These are phyloP conservation scores for Phyllotis vaccarum DNA, from an alignment of 2,797 vertebrate genomes.

Conservation along the genomic window DNA sequence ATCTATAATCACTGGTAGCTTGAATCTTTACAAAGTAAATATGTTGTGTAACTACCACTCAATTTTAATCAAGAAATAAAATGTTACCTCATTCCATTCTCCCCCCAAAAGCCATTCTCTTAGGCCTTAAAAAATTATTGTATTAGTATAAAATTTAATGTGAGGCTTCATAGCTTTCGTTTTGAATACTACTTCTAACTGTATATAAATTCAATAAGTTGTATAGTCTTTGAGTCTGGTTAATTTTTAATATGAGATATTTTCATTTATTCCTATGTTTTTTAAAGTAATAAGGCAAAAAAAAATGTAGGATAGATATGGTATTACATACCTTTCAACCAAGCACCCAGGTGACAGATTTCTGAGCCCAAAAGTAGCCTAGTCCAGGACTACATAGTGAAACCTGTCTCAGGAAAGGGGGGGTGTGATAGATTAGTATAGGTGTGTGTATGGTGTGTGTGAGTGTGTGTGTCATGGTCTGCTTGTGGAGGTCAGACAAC, in stretches of 20 bases:
- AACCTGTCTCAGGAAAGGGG: neutral
- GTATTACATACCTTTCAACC: neutral
- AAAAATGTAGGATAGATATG: neutral
- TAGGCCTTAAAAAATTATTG: neutral
- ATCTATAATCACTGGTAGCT: neutral
- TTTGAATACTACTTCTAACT: neutral
- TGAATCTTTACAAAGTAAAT: slow-evolving; percentile 30
- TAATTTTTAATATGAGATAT: neutral
- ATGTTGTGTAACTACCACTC: neutral
- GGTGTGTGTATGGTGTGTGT: neutral
- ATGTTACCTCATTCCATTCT: neutral
- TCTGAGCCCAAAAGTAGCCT: neutral
- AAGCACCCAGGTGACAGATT: neutral
- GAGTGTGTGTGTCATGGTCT: neutral
- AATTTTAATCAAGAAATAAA: slow-evolving; percentile 50
- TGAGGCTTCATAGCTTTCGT: neutral
- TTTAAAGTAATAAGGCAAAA: neutral
- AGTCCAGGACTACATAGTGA: neutral
- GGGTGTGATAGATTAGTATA: neutral
- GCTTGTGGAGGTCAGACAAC: neutral
- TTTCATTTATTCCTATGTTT: neutral
- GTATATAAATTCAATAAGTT: neutral
- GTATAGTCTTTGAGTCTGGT: neutral
- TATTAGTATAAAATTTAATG: neutral
- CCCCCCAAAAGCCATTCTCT: neutral